These are phyloP conservation scores for Psittacula derbiana DNA, from an alignment of 2,797 vertebrate genomes.

Conservation along the genomic window DNA sequence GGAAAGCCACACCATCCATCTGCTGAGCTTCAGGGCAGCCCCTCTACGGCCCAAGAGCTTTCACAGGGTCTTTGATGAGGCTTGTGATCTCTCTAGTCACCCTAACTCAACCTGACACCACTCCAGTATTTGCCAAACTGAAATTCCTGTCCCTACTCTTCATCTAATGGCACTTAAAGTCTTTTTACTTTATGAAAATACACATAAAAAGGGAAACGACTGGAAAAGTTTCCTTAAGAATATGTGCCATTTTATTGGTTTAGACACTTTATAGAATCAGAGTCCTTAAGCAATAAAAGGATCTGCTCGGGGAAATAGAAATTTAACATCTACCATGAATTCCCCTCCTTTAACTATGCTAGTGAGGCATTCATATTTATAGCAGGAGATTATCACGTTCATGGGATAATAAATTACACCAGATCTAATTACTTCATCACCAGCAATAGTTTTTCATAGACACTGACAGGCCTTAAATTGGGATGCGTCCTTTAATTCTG, in stretches of 20 bases:
- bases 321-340: conserved; percentile 56
- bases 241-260: conserved; percentile 54
- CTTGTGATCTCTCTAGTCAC: background rate
- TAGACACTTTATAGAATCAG: conserved; percentile 41
- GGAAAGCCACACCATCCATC: background rate
- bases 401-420: conserved; percentile 66
- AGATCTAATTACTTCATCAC: conserved; percentile 71
- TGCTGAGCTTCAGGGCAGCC: background rate
- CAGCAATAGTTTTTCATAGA: conserved; percentile 62
- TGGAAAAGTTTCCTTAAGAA: conserved; percentile 49
- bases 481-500: conserved; percentile 56
- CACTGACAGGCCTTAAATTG: conserved; percentile 64
- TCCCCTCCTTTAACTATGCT: conserved; percentile 48
- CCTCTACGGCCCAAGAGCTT: background rate
- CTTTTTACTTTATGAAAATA: background rate
- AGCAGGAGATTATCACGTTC: conserved; percentile 68
- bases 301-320: conserved; percentile 59
- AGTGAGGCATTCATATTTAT: conserved; percentile 65
- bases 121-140: background rate
- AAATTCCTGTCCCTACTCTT: background rate
- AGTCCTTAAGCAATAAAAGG: conserved; percentile 51
- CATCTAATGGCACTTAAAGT: background rate
- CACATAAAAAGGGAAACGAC: conserved; percentile 15
- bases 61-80: background rate
- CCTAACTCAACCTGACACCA: background rate